A percentile compares a stretch with the other conserved stretches of the same genome.
Evolutionary conservation across 1,140 invertebrate species (phyloP).

Genomic region (Meloidogyne hapla): DNA sequence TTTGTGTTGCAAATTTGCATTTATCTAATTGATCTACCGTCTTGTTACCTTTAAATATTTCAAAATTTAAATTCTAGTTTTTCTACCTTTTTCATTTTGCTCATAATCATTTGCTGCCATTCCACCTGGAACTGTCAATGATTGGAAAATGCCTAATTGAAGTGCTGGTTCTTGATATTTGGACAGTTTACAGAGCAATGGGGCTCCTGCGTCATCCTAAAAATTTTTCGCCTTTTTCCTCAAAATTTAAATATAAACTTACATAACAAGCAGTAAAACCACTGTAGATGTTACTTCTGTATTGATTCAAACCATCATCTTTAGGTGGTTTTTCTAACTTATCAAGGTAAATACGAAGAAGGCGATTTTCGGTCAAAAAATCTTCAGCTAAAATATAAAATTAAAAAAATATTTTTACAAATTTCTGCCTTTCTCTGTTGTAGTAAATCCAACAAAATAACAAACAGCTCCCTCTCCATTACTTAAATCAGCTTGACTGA

Average conservation of each 20-base stretch:
- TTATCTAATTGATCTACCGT: background rate
- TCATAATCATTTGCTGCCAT: background rate
- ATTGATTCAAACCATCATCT: conserved; percentile 17
- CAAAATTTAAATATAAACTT: conserved; percentile 14
- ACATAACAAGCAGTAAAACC: conserved; percentile 36
- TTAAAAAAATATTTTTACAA: background rate
- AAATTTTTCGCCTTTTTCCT: too few species aligned
- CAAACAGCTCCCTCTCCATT: background rate
- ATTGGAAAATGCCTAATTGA: conserved; percentile 28
- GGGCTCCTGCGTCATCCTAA: conserved; percentile 27
- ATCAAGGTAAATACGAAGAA: conserved; percentile 19
- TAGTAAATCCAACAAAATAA: conserved; percentile 31
- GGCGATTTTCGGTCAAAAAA: conserved; percentile 16
- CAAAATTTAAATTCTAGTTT: background rate
- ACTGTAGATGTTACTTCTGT: conserved; percentile 5
- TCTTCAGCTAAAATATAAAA: conserved; percentile 21
- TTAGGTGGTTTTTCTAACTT: background rate
- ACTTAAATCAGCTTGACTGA: background rate
- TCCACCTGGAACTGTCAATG: conserved; percentile 13
- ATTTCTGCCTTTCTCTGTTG: conserved; percentile 28
- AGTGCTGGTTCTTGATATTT: background rate
- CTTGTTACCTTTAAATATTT: background rate
- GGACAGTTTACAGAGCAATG: conserved; percentile 21
- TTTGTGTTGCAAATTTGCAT: conserved; percentile 18
- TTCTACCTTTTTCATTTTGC: background rate